phyloP scores from a whole-genome alignment of 2,113 vertebrate genomes.

The Euleptes europaea region DNA sequence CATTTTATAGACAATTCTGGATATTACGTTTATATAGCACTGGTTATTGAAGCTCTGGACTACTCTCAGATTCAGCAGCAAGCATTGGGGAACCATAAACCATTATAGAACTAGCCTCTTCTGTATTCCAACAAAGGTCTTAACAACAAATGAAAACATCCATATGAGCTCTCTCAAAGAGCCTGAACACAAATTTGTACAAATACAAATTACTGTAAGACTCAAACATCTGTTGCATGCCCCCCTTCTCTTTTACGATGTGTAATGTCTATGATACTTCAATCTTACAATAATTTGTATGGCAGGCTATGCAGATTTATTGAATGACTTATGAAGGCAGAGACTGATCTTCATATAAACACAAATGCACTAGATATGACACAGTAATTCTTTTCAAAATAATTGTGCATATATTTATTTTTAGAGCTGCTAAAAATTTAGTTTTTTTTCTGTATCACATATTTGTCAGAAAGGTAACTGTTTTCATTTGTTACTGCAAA shows the following conservation, averaged over 20 bases:
- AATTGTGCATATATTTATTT: too few relatives aligned
- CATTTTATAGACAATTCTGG: background rate
- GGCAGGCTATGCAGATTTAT: background rate
- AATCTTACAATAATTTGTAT: background rate
- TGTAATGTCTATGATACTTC: too few relatives aligned
- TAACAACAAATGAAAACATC: background rate
- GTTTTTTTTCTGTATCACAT: too few relatives aligned
- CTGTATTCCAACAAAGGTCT: background rate
- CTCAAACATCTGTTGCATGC: too few relatives aligned
- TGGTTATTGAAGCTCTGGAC: background rate
- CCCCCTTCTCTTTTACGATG: too few relatives aligned
- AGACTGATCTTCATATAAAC: background rate
- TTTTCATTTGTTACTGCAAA: too few relatives aligned
- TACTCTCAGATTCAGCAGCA: background rate
- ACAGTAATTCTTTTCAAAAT: too few relatives aligned
- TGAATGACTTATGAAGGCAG: background rate
- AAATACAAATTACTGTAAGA: too few relatives aligned
- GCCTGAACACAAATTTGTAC: background rate
- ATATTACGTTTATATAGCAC: background rate
- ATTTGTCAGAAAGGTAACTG: too few relatives aligned
- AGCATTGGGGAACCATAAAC: background rate
- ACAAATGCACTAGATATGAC: too few relatives aligned
- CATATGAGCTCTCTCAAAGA: background rate
- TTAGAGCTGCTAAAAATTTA: too few relatives aligned
- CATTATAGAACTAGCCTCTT: background rate